phyloP scores from a whole-genome alignment of 2,113 vertebrate species.

The Osmerus mordax region DNA sequence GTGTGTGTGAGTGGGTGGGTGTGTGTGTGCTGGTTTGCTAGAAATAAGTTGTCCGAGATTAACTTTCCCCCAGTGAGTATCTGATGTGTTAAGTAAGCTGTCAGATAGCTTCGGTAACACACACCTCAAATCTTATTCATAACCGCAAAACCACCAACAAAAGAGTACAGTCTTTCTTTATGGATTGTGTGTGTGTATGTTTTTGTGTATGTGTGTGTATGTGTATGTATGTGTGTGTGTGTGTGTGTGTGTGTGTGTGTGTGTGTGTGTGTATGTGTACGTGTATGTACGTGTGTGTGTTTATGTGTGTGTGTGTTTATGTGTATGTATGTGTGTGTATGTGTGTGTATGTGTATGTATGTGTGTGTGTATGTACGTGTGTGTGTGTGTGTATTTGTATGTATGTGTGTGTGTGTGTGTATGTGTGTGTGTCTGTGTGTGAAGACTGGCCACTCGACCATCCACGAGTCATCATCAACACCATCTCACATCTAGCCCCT shows the following conservation, averaged over 20 bases:
- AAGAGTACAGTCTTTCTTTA: no score
- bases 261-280: neutral
- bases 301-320: neutral
- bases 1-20: neutral
- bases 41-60: neutral
- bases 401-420: neutral
- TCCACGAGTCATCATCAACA: conserved; percentile 48
- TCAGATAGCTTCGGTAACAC: no score
- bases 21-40: neutral
- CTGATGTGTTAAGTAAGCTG: no score
- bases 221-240: neutral
- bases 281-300: neutral
- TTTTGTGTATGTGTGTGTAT: neutral
- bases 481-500: conserved; percentile 29
- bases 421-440: conserved; percentile 3
- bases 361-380: neutral
- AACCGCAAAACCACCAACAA: no score
- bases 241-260: neutral
- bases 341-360: neutral
- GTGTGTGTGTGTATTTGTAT: conserved; percentile 2
- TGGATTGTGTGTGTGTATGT: neutral
- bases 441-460: conserved; percentile 27
- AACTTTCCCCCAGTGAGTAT: no score
- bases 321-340: no score
- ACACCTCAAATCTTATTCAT: no score